phyloP scores from a whole-genome alignment of 2,113 vertebrate species.

The Leucopsar rothschildi region DNA sequence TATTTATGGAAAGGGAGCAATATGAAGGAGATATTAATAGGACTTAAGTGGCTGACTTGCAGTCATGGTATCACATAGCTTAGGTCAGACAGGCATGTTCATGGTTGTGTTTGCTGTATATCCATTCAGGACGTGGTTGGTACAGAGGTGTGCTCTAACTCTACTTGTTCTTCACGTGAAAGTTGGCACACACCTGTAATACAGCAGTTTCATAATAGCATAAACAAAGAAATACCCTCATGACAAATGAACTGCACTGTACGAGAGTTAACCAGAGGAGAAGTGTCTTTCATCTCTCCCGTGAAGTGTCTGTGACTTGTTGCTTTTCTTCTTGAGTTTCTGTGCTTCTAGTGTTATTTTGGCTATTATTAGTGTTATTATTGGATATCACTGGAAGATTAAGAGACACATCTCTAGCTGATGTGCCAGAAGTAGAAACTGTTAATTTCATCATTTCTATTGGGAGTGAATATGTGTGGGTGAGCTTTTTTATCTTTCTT shows the following conservation, averaged over 20 bases:
- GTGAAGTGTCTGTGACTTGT: fast-evolving
- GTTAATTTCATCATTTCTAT: not conserved
- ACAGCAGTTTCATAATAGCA: not conserved
- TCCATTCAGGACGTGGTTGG: not conserved
- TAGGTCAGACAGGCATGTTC: not conserved
- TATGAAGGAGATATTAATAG: not conserved
- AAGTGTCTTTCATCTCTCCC: not conserved
- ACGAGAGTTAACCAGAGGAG: not conserved
- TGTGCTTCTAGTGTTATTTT: not conserved
- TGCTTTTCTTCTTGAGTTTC: not conserved
- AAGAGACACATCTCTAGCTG: not conserved
- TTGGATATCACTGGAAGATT: not conserved
- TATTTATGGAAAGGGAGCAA: not conserved
- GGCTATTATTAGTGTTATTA: not conserved
- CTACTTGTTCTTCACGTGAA: not conserved
- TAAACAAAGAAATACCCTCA: not conserved
- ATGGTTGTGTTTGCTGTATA: not conserved
- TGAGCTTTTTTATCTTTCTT: not conserved
- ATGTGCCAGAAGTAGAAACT: not conserved
- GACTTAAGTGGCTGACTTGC: not conserved
- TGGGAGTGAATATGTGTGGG: not conserved
- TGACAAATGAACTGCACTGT: not conserved
- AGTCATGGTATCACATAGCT: not conserved
- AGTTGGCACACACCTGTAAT: not conserved
- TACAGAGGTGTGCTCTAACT: not conserved